These are phyloP conservation scores for Cichlasoma orientale DNA, from an alignment of 2,797 vertebrate species.

Conservation along the genomic window DNA sequence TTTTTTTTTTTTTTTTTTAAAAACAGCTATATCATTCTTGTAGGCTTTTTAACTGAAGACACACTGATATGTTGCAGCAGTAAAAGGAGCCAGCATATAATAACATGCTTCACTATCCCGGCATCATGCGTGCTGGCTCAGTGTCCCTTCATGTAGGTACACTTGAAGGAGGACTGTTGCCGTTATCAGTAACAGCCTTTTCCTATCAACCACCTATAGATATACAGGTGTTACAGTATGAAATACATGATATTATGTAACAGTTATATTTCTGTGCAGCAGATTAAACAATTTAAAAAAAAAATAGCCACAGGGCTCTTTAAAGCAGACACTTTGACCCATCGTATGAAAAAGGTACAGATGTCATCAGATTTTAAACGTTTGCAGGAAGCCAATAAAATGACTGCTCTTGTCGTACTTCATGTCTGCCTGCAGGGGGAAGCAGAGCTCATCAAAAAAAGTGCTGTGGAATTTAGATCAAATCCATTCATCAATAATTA, in stretches of 20 bases:
- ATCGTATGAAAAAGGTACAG: not conserved
- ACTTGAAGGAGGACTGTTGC: not conserved
- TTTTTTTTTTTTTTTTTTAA: not conserved
- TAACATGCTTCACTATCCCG: not conserved
- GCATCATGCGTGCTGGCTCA: not conserved
- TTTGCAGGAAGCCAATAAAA: not conserved
- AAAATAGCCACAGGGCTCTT: not conserved
- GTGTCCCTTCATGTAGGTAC: not conserved
- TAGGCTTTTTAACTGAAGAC: not conserved
- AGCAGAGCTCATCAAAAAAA: not conserved
- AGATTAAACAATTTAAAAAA: not conserved
- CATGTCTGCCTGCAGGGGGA: constrained; percentile 16
- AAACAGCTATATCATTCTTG: not conserved
- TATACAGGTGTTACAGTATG: not conserved
- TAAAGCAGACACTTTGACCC: not conserved
- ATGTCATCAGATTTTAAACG: not conserved
- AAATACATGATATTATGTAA: not conserved
- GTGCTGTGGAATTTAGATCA: not conserved
- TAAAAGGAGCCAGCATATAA: not conserved
- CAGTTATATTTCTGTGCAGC: not conserved
- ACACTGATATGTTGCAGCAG: not conserved
- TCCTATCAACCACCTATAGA: not conserved
- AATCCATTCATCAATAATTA: not conserved
- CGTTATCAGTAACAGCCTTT: not conserved
- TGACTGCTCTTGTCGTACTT: not conserved